Conservation (phyloP, 2,888 invertebrate genomes). For the Tipula lateralis region DNA sequence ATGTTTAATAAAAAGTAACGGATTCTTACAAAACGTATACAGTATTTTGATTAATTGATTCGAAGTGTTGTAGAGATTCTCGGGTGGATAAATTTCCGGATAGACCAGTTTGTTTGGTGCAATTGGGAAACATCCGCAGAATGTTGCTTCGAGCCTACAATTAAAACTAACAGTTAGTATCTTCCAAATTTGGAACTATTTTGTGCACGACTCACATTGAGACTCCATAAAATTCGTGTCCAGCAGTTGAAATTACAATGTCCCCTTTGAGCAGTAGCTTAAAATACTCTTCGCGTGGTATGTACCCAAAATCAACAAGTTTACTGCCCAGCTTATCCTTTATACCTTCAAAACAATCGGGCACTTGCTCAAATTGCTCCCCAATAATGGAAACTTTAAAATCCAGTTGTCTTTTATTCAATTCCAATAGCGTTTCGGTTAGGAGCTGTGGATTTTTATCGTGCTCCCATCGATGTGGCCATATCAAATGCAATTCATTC, state of each 20-base stretch:
- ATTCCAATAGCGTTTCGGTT: slow-evolving; percentile 52
- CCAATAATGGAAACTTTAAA: slow-evolving; percentile 60
- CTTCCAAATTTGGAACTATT: not conserved
- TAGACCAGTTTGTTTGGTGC: slow-evolving; percentile 65
- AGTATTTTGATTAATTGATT: slow-evolving; percentile 56
- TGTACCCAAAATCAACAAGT: slow-evolving; percentile 58
- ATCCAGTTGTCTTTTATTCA: slow-evolving; percentile 52
- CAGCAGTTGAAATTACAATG: slow-evolving; percentile 66
- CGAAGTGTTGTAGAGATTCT: slow-evolving; percentile 57
- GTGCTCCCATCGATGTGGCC: slow-evolving; percentile 77
- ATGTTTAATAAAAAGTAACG: slow-evolving; percentile 47
- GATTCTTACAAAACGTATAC: slow-evolving; percentile 51
- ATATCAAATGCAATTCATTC: slow-evolving; percentile 55
- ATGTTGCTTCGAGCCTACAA: slow-evolving; percentile 63
- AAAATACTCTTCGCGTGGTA: slow-evolving; percentile 56
- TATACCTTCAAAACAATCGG: slow-evolving; percentile 56
- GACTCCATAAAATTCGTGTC: slow-evolving; percentile 73
- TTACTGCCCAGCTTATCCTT: slow-evolving; percentile 49
- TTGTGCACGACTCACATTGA: slow-evolving; percentile 59
- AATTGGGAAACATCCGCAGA: slow-evolving; percentile 64
- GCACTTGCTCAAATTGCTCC: slow-evolving; percentile 57
- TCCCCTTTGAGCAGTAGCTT: slow-evolving; percentile 54
- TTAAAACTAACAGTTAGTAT: slow-evolving; percentile 31
- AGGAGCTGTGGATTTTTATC: slow-evolving; percentile 67
- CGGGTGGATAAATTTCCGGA: slow-evolving; percentile 63